Conservation (phyloP, 2,113 vertebrate species). For the Oryzias curvinotus region DNA sequence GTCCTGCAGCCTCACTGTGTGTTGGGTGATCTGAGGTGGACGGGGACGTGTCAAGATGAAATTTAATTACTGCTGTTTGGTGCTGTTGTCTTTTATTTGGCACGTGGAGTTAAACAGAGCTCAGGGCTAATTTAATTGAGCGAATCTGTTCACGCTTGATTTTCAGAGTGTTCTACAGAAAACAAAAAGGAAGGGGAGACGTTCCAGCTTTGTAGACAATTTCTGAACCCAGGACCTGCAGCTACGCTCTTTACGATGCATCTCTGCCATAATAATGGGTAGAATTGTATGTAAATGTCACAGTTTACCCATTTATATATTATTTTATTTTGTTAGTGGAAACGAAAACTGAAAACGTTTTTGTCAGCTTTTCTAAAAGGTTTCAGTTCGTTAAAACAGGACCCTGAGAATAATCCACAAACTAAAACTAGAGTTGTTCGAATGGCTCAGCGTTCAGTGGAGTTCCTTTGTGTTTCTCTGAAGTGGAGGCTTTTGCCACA, state of each 20-base stretch:
- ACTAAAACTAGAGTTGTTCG: slow-evolving; percentile 20
- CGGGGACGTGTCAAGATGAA: slow-evolving; percentile 18
- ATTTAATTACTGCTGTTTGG: slow-evolving; percentile 15
- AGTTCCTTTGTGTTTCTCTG: slow-evolving; percentile 41
- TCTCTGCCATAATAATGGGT: slow-evolving; percentile 39
- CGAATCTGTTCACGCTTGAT: slow-evolving; percentile 52
- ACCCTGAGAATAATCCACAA: slow-evolving; percentile 25
- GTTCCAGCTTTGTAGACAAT: slow-evolving; percentile 47
- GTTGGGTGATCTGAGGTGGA: slow-evolving; percentile 24
- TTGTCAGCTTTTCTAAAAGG: slow-evolving; percentile 22
- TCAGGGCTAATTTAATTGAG: slow-evolving; percentile 46
- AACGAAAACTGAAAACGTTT: slow-evolving; percentile 3
- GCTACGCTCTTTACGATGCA: slow-evolving; percentile 41
- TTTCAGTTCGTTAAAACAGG: background rate
- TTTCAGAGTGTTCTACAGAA: slow-evolving; percentile 39
- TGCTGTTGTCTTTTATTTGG: slow-evolving; percentile 32
- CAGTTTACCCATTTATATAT: background rate
- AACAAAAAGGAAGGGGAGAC: slow-evolving; percentile 13
- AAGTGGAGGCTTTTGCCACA: slow-evolving; percentile 32
- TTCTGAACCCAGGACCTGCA: slow-evolving; percentile 44
- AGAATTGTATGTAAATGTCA: slow-evolving; percentile 17
- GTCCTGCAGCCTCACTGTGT: slow-evolving; percentile 11
- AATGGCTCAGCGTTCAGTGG: slow-evolving; percentile 35
- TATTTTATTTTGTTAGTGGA: slow-evolving; percentile 3
- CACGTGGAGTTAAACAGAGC: slow-evolving; percentile 43